Evolutionary conservation across 2,888 invertebrate species (phyloP), one percentile per base, ranked within the genome.

Genomic region (Oscheius onirici): DNA sequence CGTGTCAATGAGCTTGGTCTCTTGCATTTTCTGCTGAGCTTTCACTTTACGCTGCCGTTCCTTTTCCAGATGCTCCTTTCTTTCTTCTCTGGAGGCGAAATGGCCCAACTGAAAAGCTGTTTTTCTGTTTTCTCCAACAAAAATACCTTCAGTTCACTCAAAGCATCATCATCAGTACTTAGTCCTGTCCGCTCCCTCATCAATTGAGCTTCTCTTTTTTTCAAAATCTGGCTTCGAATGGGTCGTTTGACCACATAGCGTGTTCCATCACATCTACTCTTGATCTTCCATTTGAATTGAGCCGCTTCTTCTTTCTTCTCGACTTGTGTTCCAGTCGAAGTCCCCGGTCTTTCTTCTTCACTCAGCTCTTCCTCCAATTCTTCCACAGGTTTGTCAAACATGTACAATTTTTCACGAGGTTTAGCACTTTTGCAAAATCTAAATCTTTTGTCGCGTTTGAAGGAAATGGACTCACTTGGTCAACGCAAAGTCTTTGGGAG

Each of bases 71-170:
- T 93, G 93, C 52, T 91, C 90, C 83, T 92, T 93, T 2, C 92
- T 90, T 78, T 93, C 93, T 79, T 92, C 93, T 87, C 92, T 91
- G 3, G 91, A 91, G 92, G 93, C 93, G 87, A 92, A 93, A 40
- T 92, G 91, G 6, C 93, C 93, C 20, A 88, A 83, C 90, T 84
- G 71, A 65, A 78, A 57, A 6, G 20, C 17, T 24, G 20, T 17
- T 55, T 28, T 58, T n/a, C 11, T 24, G 3, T 58, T 17, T 1
- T n/a, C 2, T 63, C 22, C 28, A 34, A 13, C 6, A 17, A 69
- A n/a, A 74, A 73, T 22, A 85, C 79, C 74, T 93, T 93, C 74
- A 93, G 90, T 86, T 93, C 93, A 15, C 92, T 92, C 88, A 92
- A 91, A 22, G 92, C 92, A 82, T 93, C 93, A 82, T 93, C 93